A percentile compares a stretch with the other conserved stretches of the same genome.
phyloP scores from a whole-genome alignment of 2,797 vertebrate genomes.

The Podarcis siculus region DNA sequence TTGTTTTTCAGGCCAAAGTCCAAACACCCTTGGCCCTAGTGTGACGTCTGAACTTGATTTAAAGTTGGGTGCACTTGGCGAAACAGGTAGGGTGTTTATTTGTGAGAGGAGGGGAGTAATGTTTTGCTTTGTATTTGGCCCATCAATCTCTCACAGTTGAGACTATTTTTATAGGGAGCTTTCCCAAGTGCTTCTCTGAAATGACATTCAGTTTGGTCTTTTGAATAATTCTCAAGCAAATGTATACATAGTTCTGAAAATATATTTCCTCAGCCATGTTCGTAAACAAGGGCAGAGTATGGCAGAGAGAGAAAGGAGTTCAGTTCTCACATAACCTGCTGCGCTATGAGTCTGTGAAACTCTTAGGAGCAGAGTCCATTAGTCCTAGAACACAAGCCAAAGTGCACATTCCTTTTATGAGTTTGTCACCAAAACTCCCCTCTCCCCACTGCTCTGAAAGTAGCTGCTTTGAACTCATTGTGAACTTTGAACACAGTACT shows the following conservation, averaged over 20 bases:
- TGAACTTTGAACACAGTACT: neutral
- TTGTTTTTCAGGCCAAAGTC: neutral
- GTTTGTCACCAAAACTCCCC: neutral
- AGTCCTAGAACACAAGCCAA: neutral
- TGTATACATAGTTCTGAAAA: neutral
- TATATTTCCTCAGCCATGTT: conserved; percentile 5
- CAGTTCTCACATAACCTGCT: conserved; percentile 12
- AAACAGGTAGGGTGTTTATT: neutral
- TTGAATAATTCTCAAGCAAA: neutral
- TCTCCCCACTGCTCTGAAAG: neutral
- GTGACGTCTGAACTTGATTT: neutral
- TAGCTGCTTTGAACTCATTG: neutral
- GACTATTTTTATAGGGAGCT: neutral
- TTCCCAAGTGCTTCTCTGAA: neutral
- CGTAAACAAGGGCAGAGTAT: neutral
- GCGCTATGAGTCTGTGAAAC: conserved; percentile 10
- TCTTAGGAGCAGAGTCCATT: neutral
- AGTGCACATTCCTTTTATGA: neutral
- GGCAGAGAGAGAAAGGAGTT: neutral
- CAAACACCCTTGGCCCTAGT: neutral
- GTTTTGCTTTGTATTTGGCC: neutral
- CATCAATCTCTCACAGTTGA: neutral
- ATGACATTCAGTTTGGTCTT: neutral
- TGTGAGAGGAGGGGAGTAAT: neutral
- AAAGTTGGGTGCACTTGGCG: neutral